Evolutionary conservation across 2,888 invertebrate genomes (phyloP).

Genomic region (Ochropleura plecta): DNA sequence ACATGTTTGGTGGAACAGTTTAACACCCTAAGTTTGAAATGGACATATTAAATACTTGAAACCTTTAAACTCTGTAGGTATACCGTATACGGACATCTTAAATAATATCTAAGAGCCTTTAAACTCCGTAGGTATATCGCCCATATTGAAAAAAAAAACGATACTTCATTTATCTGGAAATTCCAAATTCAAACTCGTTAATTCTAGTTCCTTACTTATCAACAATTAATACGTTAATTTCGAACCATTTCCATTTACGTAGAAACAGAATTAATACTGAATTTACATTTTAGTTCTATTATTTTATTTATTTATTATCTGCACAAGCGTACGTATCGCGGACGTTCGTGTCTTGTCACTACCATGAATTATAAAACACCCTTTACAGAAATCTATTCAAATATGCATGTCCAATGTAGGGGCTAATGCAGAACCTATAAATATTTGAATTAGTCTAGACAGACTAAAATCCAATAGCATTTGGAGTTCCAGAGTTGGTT

Average conservation of each 20-base stretch:
- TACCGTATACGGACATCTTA: no score
- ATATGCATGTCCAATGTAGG: neutral
- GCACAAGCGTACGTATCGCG: neutral
- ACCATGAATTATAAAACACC: conserved; percentile 25
- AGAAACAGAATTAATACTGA: neutral
- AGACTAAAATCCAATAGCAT: neutral
- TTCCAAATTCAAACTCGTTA: neutral
- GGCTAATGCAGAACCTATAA: neutral
- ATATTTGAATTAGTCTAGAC: neutral
- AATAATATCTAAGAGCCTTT: no score
- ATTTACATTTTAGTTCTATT: neutral
- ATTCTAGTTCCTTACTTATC: neutral
- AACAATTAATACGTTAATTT: neutral
- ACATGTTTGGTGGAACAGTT: neutral
- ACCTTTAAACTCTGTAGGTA: neutral
- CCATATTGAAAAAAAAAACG: neutral
- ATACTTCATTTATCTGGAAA: neutral
- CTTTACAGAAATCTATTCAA: conserved; percentile 9
- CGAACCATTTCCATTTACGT: neutral
- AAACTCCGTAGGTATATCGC: neutral
- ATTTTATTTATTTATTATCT: no score
- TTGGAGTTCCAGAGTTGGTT: no score
- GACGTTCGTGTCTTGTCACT: neutral
- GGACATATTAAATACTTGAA: neutral
- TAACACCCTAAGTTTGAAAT: neutral